Percentiles rank a stretch among this genome's conserved stretches.
Evolutionary conservation across 2,888 invertebrate species (phyloP).

Genomic region (Noctuana brunneofusca): DNA sequence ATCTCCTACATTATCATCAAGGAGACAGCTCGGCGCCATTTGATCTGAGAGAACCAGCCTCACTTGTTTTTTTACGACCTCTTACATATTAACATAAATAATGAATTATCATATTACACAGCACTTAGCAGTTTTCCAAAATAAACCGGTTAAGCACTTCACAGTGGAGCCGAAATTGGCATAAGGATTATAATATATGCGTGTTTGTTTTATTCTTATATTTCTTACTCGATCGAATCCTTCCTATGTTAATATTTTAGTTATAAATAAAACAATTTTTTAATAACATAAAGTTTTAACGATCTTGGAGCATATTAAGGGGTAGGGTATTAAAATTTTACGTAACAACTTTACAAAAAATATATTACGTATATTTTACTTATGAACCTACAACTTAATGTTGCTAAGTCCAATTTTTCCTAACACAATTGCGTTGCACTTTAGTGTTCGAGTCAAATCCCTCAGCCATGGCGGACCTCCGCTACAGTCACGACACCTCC

Average conservation of each 20-base stretch:
- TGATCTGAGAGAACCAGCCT: constrained; percentile 57
- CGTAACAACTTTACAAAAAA: background rate
- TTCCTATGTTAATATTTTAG: background rate
- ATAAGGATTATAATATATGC: background rate
- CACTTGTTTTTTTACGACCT: constrained; percentile 37
- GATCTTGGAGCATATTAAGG: too few relatives aligned
- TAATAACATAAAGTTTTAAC: too few relatives aligned
- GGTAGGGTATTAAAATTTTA: background rate
- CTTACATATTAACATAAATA: constrained; percentile 27
- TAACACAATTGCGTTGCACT: constrained; percentile 29
- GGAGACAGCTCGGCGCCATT: constrained; percentile 65
- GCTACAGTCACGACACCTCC: constrained; percentile 66
- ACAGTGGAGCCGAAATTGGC: background rate
- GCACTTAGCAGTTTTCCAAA: constrained; percentile 9
- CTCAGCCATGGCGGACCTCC: constrained; percentile 45
- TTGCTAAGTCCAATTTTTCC: constrained; percentile 22
- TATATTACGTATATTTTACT: background rate
- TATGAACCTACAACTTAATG: background rate
- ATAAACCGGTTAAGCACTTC: constrained; percentile 11
- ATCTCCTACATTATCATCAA: constrained; percentile 69
- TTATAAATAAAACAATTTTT: too few relatives aligned
- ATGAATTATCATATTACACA: constrained; percentile 26
- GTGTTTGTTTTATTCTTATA: background rate
- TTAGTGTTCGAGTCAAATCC: constrained; percentile 34
- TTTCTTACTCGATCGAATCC: background rate